Evolutionary conservation across 2,888 invertebrate species (phyloP), one percentile per base, ranked within the genome.

Genomic region (Metallyticus violacea): DNA sequence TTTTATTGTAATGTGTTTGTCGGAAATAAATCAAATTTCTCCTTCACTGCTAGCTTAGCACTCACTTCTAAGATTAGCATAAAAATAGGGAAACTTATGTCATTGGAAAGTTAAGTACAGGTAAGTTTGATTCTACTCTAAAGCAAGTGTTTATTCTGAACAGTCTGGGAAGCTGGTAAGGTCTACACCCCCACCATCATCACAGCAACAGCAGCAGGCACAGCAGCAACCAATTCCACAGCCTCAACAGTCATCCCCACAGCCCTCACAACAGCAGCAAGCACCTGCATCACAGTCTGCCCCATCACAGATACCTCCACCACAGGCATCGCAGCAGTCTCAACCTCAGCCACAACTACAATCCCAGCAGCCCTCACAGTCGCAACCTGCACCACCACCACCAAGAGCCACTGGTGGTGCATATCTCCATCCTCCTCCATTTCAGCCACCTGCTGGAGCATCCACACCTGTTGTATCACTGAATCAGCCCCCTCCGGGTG

Each of bases 111-210:
- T n/a, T n/a, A n/a, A n/a, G n/a, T n/a, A n/a, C n/a, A n/a, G n/a
- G n/a, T n/a, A n/a, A n/a, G n/a, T n/a, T n/a, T n/a, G n/a, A n/a
- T n/a, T 4, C 22, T 62, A 15, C 22, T 62, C 22, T 62, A 4
- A 62, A 62, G 15, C 22, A 1, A 62, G 0, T 62, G 22, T 62
- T 62, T 62, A 22, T 62, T 62, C 22, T 2, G 3, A 62, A 7
- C 91, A 94, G 91, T 91, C 94, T 78, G 95, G 95, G 81, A 96
- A 96, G 91, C 90, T 96, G 86, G 94, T 95, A 89, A 94, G 96
- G 77, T 93, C 94, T 87, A 94, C 94, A 1, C 94, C 94, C 78
- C 93, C 94, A 7, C 93, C 94, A 77, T 78, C 30, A 77, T 79
- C 83, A 27, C 82, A 83, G 15, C 86, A 86, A 25, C 86, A 82